Evolutionary conservation across 2,113 vertebrate species (phyloP).

Genomic region (Lepus europaeus): DNA sequence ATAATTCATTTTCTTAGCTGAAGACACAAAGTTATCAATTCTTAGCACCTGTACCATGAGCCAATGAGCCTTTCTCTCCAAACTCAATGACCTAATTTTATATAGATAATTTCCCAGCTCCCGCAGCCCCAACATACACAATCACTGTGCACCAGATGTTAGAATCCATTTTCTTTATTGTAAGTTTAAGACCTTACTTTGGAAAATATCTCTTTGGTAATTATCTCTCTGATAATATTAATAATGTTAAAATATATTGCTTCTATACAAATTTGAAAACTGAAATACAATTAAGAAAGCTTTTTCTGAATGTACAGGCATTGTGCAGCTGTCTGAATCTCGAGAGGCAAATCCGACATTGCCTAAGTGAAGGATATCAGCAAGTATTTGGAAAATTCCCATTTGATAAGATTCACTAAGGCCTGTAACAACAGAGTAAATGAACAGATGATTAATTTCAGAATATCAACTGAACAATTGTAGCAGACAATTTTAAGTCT

Average conservation of each 20-base stretch:
- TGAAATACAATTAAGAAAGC: background rate
- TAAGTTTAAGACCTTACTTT: background rate
- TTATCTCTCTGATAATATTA: slow-evolving; percentile 26
- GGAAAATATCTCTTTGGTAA: background rate
- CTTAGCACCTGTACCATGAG: background rate
- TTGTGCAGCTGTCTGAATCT: slow-evolving; percentile 96
- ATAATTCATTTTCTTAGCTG: background rate
- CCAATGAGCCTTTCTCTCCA: background rate
- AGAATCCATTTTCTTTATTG: slow-evolving; percentile 7
- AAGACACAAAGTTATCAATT: slow-evolving; percentile 15
- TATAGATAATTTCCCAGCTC: background rate
- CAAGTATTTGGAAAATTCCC: slow-evolving; percentile 97
- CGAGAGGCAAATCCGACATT: slow-evolving; percentile 95
- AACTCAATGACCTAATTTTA: background rate
- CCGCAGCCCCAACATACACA: background rate
- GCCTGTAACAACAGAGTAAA: slow-evolving; percentile 87
- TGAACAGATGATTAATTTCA: slow-evolving; percentile 58
- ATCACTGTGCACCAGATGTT: background rate
- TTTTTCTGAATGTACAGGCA: slow-evolving; percentile 91
- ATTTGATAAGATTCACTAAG: slow-evolving; percentile 97
- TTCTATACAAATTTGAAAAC: slow-evolving; percentile 44
- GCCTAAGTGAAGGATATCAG: slow-evolving; percentile 97
- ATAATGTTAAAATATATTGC: slow-evolving; percentile 18
- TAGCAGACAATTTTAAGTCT: slow-evolving; percentile 8
- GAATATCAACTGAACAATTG: slow-evolving; percentile 31